Evolutionary conservation across 2,113 vertebrate genomes (phyloP).

Genomic region (Boleophthalmus pectinirostris): DNA sequence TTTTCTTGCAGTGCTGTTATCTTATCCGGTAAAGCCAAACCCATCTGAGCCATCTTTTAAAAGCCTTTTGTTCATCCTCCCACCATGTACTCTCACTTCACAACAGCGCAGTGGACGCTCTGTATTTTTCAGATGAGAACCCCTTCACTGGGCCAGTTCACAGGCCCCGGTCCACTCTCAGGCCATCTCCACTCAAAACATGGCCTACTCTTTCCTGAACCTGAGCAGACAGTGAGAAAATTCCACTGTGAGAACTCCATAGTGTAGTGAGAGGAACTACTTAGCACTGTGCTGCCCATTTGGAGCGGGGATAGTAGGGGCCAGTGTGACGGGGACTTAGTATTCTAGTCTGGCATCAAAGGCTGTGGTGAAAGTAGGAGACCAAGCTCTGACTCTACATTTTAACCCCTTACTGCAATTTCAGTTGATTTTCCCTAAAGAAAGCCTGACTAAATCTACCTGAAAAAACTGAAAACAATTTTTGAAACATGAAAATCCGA

Average conservation of each 20-base stretch:
- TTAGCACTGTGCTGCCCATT: conserved; percentile 48
- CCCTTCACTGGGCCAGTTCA: conserved; percentile 63
- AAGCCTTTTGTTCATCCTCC: conserved; percentile 48
- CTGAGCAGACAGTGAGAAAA: conserved; percentile 62
- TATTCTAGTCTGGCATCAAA: conserved; percentile 16
- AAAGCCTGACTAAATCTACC: too few relatives aligned
- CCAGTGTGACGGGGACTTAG: conserved; percentile 30
- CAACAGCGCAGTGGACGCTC: conserved; percentile 45
- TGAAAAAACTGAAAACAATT: too few relatives aligned
- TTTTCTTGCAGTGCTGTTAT: background rate
- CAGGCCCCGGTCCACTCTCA: conserved; percentile 68
- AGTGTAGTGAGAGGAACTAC: conserved; percentile 45
- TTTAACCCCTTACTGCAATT: too few relatives aligned
- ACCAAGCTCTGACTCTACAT: background rate
- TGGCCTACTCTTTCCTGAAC: conserved; percentile 49
- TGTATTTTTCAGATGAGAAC: conserved; percentile 52
- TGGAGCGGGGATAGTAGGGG: conserved; percentile 32
- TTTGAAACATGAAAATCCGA: too few relatives aligned
- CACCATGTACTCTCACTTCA: conserved; percentile 48
- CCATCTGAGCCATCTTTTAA: conserved; percentile 24
- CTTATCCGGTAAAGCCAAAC: background rate
- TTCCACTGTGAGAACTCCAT: conserved; percentile 48
- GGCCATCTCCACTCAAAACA: conserved; percentile 66
- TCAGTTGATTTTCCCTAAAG: too few relatives aligned
- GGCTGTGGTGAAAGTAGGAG: conserved; percentile 11